phyloP scores from a whole-genome alignment of 2,113 vertebrate species.

The Pelusios castaneus region DNA sequence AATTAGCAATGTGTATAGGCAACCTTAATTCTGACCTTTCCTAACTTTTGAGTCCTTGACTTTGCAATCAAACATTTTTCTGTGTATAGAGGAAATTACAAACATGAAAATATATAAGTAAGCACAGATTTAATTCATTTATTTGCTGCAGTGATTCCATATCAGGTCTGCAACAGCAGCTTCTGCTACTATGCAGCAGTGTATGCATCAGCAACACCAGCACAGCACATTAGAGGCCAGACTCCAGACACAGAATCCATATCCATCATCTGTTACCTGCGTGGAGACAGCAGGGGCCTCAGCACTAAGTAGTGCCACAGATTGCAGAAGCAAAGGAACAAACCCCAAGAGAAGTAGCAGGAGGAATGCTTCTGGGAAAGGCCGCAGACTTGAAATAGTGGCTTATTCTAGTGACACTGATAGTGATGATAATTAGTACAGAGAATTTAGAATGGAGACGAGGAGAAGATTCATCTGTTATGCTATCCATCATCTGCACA shows the following conservation, averaged over 20 bases:
- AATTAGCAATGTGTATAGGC: no score
- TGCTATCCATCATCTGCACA: conserved; percentile 63
- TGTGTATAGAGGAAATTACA: neutral
- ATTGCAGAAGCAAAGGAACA: conserved; percentile 22
- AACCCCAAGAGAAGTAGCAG: conserved; percentile 42
- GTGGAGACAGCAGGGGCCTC: neutral
- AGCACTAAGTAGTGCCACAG: neutral
- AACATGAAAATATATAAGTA: neutral
- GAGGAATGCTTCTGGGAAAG: neutral
- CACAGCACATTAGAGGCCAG: conserved; percentile 1
- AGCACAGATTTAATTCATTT: neutral
- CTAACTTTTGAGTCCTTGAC: neutral
- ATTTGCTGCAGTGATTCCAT: neutral
- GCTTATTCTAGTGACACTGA: conserved; percentile 57
- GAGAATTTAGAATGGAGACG: conserved; percentile 64
- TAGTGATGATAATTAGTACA: conserved; percentile 68
- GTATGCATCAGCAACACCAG: neutral
- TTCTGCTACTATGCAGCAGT: neutral
- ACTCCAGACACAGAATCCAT: neutral
- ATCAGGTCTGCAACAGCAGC: neutral
- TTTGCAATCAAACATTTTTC: neutral
- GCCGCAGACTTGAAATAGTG: neutral
- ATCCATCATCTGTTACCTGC: conserved; percentile 35
- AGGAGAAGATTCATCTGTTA: conserved; percentile 71
- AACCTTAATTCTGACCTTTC: neutral